phyloP scores from a whole-genome alignment of 2,888 invertebrate species.

The Biston stratarius region DNA sequence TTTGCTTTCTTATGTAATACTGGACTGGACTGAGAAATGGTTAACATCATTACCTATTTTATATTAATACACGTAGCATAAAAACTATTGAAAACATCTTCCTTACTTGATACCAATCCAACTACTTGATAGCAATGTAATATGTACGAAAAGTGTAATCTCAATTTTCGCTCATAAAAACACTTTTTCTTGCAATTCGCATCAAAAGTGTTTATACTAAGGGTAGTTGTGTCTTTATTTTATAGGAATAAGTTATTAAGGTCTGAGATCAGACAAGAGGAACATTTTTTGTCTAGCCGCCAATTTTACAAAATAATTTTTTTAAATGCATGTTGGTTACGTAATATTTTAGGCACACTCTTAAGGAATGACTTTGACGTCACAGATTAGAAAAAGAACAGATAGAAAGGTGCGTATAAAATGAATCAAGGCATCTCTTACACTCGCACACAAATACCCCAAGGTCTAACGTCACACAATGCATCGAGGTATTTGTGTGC shows the following conservation, averaged over 20 bases:
- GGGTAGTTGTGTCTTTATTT: conserved; percentile 24
- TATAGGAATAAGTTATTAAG: conserved; percentile 48
- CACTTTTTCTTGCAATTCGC: neutral
- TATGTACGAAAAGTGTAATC: neutral
- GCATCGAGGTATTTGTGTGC: too few relatives aligned
- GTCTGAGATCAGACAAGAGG: conserved; percentile 55
- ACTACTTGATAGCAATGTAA: too few relatives aligned
- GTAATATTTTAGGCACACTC: neutral
- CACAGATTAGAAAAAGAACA: too few relatives aligned
- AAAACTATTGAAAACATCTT: neutral
- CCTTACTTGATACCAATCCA: neutral
- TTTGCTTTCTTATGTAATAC: conserved; percentile 63
- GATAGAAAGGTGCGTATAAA: too few relatives aligned
- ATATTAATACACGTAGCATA: too few relatives aligned
- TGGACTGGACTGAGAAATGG: conserved; percentile 75
- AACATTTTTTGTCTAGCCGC: conserved; percentile 23
- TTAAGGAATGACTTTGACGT: neutral
- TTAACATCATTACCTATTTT: conserved; percentile 50
- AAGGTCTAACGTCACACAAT: too few relatives aligned
- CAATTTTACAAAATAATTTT: conserved; percentile 15
- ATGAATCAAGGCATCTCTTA: too few relatives aligned
- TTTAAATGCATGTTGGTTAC: conserved; percentile 5
- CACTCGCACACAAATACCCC: too few relatives aligned
- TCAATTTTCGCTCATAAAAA: neutral
- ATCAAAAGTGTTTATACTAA: too few relatives aligned